Evolutionary conservation across 2,888 invertebrate species (phyloP).

Genomic region (Electrophaes corylata): DNA sequence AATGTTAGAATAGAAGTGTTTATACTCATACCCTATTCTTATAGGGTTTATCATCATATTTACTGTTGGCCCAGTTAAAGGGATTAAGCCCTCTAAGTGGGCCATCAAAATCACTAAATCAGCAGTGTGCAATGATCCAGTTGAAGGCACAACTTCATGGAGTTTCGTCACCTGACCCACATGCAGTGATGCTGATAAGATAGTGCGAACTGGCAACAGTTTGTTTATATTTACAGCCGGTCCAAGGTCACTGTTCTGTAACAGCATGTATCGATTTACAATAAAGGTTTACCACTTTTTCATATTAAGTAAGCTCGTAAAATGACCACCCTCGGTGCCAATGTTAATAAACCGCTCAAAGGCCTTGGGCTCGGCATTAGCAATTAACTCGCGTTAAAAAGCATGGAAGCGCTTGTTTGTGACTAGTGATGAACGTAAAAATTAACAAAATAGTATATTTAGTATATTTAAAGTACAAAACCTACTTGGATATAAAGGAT

Average conservation of each 20-base stretch:
- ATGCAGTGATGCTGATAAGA: slow-evolving; percentile 54
- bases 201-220: slow-evolving; percentile 46
- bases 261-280: slow-evolving; percentile 37
- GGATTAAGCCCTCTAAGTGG: slow-evolving; percentile 5
- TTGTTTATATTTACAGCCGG: slow-evolving; percentile 54
- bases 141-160: slow-evolving; percentile 20
- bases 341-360: not conserved
- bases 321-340: not conserved
- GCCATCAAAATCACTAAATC: slow-evolving; percentile 14
- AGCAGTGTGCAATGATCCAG: slow-evolving; percentile 20
- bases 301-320: not conserved
- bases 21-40: too few relatives aligned
- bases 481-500: too few relatives aligned
- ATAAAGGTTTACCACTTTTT: not conserved
- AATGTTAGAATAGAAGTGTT: too few relatives aligned
- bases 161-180: slow-evolving; percentile 61
- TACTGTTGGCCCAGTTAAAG: too few relatives aligned
- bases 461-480: too few relatives aligned
- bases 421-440: too few relatives aligned
- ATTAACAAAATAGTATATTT: too few relatives aligned
- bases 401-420: too few relatives aligned
- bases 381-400: too few relatives aligned
- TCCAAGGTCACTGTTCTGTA: slow-evolving; percentile 32
- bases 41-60: too few relatives aligned
- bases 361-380: not conserved